Percentiles rank a stretch among this genome's conserved stretches.
These are phyloP conservation scores for Penaeus vannamei DNA, from an alignment of 1,140 invertebrate genomes.

Conservation along the genomic window DNA sequence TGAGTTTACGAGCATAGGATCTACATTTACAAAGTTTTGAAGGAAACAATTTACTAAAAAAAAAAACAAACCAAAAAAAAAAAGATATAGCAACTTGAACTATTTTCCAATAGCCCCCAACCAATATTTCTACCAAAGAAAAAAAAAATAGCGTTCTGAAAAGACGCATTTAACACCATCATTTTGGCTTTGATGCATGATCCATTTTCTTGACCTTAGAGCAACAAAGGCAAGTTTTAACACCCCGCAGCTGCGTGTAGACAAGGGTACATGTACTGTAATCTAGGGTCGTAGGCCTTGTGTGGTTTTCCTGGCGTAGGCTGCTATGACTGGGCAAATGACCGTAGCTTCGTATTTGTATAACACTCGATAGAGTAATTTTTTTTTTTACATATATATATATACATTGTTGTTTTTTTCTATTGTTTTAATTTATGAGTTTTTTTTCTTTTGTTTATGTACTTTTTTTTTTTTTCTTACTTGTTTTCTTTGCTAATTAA, in stretches of 20 bases:
- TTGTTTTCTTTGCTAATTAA: conserved; percentile 26
- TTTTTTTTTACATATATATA: conserved; percentile 2
- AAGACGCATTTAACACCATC: conserved; percentile 34
- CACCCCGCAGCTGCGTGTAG: conserved; percentile 25
- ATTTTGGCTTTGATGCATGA: conserved; percentile 49
- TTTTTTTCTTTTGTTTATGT: background rate
- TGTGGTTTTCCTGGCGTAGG: conserved; percentile 28
- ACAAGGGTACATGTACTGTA: conserved; percentile 35
- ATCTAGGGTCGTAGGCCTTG: conserved; percentile 38
- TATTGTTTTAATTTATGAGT: conserved; percentile 6
- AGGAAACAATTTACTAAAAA: conserved; percentile 42
- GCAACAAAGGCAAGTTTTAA: background rate
- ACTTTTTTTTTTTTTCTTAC: conserved; percentile 20
- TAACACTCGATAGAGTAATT: conserved; percentile 31
- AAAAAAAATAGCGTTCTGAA: conserved; percentile 19
- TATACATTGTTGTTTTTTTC: background rate
- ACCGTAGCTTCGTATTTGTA: conserved; percentile 16
- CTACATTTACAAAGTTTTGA: conserved; percentile 43
- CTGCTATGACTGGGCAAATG: conserved; percentile 8
- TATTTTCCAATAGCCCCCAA: conserved; percentile 37
- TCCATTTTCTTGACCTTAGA: background rate
- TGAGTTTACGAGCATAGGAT: conserved; percentile 56
- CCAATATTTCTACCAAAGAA: conserved; percentile 10
- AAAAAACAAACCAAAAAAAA: conserved; percentile 2
- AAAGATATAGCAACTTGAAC: conserved; percentile 32